phyloP scores from a whole-genome alignment of 1,140 invertebrate genomes.

The Procambarus clarkii region DNA sequence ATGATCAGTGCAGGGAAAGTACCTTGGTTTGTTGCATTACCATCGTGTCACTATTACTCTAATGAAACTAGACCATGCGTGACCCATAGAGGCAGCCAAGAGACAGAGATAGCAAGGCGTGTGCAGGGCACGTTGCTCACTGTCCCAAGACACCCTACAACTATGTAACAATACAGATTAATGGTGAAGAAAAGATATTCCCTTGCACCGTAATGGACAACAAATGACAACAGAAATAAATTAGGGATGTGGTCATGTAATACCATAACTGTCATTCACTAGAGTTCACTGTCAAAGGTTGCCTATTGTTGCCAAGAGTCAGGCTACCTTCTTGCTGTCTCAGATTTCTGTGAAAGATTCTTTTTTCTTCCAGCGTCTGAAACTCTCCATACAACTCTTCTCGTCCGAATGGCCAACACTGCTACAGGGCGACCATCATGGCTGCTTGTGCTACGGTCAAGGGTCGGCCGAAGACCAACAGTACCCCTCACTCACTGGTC shows the following conservation, averaged over 20 bases:
- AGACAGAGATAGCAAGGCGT: constrained; percentile 44
- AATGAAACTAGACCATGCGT: constrained; percentile 67
- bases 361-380: constrained; percentile 30
- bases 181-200: constrained; percentile 68
- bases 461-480: constrained; percentile 27
- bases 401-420: constrained; percentile 40
- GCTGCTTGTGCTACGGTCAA: constrained; percentile 39
- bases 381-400: constrained; percentile 43
- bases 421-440: constrained; percentile 56
- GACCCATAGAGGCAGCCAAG: constrained; percentile 66
- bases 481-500: constrained; percentile 54
- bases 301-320: constrained; percentile 65
- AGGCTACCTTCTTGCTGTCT: constrained; percentile 49
- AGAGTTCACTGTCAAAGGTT: constrained; percentile 61
- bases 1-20: constrained; percentile 65
- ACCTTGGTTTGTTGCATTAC: constrained; percentile 65
- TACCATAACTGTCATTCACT: constrained; percentile 63
- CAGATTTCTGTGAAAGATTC: constrained; percentile 33
- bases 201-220: constrained; percentile 68
- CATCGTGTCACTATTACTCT: constrained; percentile 62
- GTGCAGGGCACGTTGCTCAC: constrained; percentile 36
- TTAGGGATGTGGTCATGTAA: constrained; percentile 63
- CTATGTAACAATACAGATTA: constrained; percentile 66
- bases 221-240: constrained; percentile 69
- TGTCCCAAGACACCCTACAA: constrained; percentile 55